Base-by-base conservation (phyloP, 1,140 invertebrate species). In the Bombus sylvicola region DNA sequence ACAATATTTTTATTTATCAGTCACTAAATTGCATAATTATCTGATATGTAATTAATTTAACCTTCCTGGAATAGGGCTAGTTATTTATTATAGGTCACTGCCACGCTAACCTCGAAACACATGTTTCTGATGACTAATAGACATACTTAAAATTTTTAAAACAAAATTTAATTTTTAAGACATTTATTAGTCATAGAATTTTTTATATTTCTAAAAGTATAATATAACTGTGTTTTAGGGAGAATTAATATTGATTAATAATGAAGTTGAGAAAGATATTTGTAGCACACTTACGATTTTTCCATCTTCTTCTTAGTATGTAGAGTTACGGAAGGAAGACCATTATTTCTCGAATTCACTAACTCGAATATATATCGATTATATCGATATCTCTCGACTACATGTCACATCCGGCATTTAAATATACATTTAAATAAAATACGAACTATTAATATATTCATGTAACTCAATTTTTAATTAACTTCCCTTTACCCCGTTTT, bases 311-410 rank as follows among this genome's bases (percentile, higher is more conserved):
- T 75, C 37, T 89, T 78, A 78, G 37, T 66, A 28, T 31, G 66
- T 53, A 53, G 1, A 53, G 47, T 90, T 80, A 87, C 87, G 86
- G 83, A 92, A 90, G 88, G 91, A 92, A 87, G 84, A 89, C 31
- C 39, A 76, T 64, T 13, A 12, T 18, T 2, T 10, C 31, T 83
- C 47, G 68, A 80, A 79, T 28, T 59, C 39, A 34, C 28, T 1
- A 62, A 62, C 28, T 13, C 12, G 59, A 9, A 15, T 13, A 15
- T 5, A 0, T 83, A 12, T n/a, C 12, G 59, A 13, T 9, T 13
- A 15, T 5, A 0, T 83, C 81, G 43, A 78, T 68, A 68, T 8
- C 34, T 83, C 6, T 83, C 81, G 81, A 83, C 25, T 25, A 1
- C 1, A 47, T n/a, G 28, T 68, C 43, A 81, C 31, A 18, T 80